A percentile compares a stretch with the other conserved stretches of the same genome.
Conservation (phyloP, 1,140 invertebrate genomes). For the Anthonomus grandis region DNA sequence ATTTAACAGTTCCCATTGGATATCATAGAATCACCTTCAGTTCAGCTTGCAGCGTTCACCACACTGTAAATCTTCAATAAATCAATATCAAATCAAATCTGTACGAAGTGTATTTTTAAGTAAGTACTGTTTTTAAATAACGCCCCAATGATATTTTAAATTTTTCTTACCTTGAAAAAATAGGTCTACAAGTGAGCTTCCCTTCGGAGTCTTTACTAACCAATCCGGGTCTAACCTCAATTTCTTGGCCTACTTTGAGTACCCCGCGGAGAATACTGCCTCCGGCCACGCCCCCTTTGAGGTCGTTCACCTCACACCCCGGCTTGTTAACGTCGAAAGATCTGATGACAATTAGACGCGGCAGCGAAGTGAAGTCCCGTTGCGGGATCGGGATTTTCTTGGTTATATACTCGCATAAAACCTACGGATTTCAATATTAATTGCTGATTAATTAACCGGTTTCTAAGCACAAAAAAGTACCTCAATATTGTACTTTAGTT, state of each 20-base stretch:
- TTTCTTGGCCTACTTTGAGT: conserved; percentile 76
- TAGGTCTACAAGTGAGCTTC: conserved; percentile 92
- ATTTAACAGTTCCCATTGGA: too few relatives aligned
- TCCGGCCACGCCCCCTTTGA: conserved; percentile 98
- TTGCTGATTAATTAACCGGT: conserved; percentile 14
- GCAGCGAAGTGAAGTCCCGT: conserved; percentile 91
- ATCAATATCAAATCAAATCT: too few relatives aligned
- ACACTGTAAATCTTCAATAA: too few relatives aligned
- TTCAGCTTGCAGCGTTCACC: too few relatives aligned
- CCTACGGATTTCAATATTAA: conserved; percentile 50
- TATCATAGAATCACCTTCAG: too few relatives aligned
- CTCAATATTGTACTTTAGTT: conserved; percentile 99
- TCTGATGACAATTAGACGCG: conserved; percentile 97
- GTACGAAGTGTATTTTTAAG: too few relatives aligned
- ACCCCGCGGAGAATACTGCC: conserved; percentile 96
- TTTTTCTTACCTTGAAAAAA: conserved; percentile 66
- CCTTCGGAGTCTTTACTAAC: conserved; percentile 96
- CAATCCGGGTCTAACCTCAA: conserved; percentile 81
- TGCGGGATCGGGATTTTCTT: conserved; percentile 97
- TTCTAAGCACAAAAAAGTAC: too few relatives aligned
- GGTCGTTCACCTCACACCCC: conserved; percentile 96
- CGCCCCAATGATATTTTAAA: background rate
- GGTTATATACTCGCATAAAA: conserved; percentile 95
- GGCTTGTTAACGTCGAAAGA: conserved; percentile 99
- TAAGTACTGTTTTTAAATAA: too few relatives aligned